Evolutionary conservation across 1,140 invertebrate species (phyloP), one percentile per base, ranked within the genome.

Genomic region (Hydropsyche tenuis): DNA sequence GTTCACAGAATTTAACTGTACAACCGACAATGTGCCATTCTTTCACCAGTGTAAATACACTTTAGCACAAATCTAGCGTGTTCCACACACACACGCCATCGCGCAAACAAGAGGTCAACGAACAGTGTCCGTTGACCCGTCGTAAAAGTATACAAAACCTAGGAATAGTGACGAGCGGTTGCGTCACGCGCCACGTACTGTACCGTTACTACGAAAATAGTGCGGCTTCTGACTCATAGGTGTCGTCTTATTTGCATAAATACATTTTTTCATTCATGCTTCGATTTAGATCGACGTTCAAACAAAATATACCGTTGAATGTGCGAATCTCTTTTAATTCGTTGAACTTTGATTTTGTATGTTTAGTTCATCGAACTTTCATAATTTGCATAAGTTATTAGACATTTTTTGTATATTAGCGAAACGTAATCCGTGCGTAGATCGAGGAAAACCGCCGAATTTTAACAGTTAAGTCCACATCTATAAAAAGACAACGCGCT

Each of bases 91-190:
- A 45, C 63, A 45, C 30, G 62, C 62, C 1, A 42, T 11, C n/a
- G 22, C 46, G 5, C 30, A 16, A 1, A 37, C n/a, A 23, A 20
- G 20, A 27, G 71, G 30, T 73, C 71, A 73, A 73, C 60, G 71
- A 20, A 73, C 71, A 53, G 42, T 65, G 62, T 73, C 23, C 71
- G 63, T 65, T 65, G 71, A 73, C 71, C 71, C 23, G 20, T 48
- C 45, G 71, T 45, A 22, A 45, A 72, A 27, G 48, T 25, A 14
- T 20, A 70, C 46, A 66, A 66, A 60, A 73, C 60, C 60, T 51
- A 51, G 71, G 20, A 48, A 51, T 42, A 60, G 48, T 66, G 63
- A 73, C 45, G 63, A 23, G 46, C 14, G 18, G 46, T 73, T 64
- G 63, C 71, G 71, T 73, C 68, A 65, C 56, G 1, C 16, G 11